Conservation (phyloP, 2,113 vertebrate species). For the Hydropotes inermis region DNA sequence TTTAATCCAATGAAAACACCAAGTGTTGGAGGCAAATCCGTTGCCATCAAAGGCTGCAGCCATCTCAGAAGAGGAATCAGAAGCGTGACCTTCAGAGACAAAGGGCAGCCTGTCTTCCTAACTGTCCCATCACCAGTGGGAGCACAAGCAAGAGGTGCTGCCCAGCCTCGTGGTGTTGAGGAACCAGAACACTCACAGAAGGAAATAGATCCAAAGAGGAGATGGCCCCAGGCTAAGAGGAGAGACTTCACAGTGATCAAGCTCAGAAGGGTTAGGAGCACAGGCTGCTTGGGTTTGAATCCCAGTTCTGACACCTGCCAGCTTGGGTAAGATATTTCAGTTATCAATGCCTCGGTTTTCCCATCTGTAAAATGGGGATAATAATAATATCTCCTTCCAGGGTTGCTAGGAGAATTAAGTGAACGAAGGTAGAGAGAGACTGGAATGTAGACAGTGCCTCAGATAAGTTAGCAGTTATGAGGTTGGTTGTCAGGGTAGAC, state of each 20-base stretch:
- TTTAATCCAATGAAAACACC: background rate
- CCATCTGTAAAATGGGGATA: background rate
- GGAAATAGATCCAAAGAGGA: background rate
- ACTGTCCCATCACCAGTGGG: background rate
- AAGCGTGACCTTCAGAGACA: background rate
- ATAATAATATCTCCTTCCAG: background rate
- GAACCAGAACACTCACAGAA: background rate
- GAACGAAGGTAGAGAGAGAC: background rate
- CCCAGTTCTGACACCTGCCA: background rate
- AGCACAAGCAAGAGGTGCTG: background rate
- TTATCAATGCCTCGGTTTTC: background rate
- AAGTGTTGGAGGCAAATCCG: background rate
- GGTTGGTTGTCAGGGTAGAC: background rate
- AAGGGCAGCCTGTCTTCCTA: background rate
- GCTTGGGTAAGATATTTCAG: background rate
- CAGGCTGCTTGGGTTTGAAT: background rate
- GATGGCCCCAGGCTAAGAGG: background rate
- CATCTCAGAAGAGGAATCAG: background rate
- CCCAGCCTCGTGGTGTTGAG: background rate
- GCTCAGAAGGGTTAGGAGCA: background rate
- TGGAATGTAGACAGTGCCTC: background rate
- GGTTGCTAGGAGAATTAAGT: background rate
- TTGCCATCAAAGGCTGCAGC: background rate
- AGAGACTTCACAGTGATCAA: background rate
- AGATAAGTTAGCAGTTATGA: background rate